phyloP scores from a whole-genome alignment of 2,113 vertebrate genomes.

The Esox niger region DNA sequence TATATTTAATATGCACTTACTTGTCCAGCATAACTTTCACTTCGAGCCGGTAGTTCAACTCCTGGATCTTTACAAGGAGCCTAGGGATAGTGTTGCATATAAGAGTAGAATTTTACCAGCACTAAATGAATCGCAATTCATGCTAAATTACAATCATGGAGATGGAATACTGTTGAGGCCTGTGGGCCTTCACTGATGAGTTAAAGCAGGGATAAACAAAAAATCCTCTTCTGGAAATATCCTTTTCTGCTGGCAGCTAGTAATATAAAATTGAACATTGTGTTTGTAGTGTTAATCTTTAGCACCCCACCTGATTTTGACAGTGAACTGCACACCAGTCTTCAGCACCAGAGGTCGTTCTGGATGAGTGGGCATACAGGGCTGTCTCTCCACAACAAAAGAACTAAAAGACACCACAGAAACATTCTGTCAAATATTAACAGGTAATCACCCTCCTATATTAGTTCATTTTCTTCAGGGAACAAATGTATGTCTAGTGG shows the following conservation, averaged over 20 bases:
- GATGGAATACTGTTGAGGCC: no score
- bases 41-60: constrained; percentile 84
- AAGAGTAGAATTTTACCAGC: constrained; percentile 1
- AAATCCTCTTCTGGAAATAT: no score
- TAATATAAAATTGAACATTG: no score
- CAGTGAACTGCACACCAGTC: constrained; percentile 82
- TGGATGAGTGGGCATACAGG: constrained; percentile 81
- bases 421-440: no score
- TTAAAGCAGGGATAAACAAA: no score
- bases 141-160: no score
- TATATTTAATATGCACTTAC: constrained; percentile 68
- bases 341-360: constrained; percentile 86
- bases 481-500: no score
- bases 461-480: no score
- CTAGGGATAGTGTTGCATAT: constrained; percentile 62
- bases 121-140: no score
- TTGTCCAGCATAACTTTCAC: constrained; percentile 90
- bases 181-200: no score
- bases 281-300: not conserved
- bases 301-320: constrained; percentile 78
- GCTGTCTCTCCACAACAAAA: constrained; percentile 91
- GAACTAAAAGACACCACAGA: constrained; percentile 69
- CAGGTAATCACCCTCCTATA: no score
- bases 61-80: constrained; percentile 84
- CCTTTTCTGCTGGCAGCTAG: no score